Evolutionary conservation across 2,797 vertebrate genomes (phyloP).

Genomic region (Perodicticus potto): DNA sequence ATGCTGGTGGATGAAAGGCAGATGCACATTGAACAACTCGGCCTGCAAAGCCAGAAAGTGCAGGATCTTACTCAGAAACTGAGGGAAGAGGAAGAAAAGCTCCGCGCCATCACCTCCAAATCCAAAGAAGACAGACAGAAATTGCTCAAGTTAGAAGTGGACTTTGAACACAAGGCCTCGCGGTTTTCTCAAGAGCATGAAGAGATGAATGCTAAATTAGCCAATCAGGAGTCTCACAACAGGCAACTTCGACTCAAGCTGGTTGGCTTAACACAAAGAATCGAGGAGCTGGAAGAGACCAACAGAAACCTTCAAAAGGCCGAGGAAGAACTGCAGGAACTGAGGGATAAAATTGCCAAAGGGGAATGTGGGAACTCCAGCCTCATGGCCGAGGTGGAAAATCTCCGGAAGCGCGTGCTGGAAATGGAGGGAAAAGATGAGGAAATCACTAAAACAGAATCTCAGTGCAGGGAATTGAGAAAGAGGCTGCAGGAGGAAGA

Average conservation of each 20-base stretch:
- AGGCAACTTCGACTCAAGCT: slow-evolving; percentile 94
- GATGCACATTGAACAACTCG: slow-evolving; percentile 95
- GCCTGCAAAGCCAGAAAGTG: slow-evolving; percentile 94
- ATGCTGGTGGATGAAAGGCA: slow-evolving; percentile 98
- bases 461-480: slow-evolving; percentile 94
- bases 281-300: slow-evolving; percentile 95
- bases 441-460: slow-evolving; percentile 96
- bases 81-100: slow-evolving; percentile 93
- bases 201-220: slow-evolving; percentile 93
- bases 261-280: slow-evolving; percentile 89
- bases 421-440: slow-evolving; percentile 99
- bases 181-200: slow-evolving; percentile 93
- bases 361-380: slow-evolving; percentile 95
- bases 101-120: slow-evolving; percentile 87
- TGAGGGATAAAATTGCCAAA: slow-evolving; percentile 95
- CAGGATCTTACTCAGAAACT: slow-evolving; percentile 94
- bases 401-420: slow-evolving; percentile 94
- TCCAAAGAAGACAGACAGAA: slow-evolving; percentile 94
- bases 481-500: slow-evolving; percentile 95
- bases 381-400: slow-evolving; percentile 96
- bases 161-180: slow-evolving; percentile 92
- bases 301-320: slow-evolving; percentile 93
- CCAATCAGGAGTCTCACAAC: slow-evolving; percentile 93
- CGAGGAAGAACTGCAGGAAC: slow-evolving; percentile 95
- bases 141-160: slow-evolving; percentile 92